A percentile compares a stretch with the other conserved stretches of the same genome.
Conservation (phyloP, 2,797 vertebrate species). For the Threskiornis aethiopicus region DNA sequence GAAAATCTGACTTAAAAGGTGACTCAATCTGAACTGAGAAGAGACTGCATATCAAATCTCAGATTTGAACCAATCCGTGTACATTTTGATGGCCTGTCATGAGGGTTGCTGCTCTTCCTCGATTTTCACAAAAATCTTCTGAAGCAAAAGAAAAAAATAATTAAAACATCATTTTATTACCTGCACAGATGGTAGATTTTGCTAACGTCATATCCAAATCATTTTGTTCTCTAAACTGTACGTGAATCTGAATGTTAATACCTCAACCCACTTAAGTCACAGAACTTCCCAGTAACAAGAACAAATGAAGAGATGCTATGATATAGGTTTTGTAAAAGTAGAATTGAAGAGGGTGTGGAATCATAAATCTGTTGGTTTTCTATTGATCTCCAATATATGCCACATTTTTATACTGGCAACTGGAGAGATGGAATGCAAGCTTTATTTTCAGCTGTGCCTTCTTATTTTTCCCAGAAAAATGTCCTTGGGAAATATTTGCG, state of each 20-base stretch:
- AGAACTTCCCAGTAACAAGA: background rate
- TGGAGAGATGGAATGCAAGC: background rate
- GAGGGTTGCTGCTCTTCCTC: background rate
- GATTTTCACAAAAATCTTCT: background rate
- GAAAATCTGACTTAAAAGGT: background rate
- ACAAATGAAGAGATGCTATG: background rate
- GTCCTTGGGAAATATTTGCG: constrained; percentile 18
- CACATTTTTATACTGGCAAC: background rate
- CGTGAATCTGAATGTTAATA: background rate
- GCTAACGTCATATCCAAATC: background rate
- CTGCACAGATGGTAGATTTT: constrained; percentile 37
- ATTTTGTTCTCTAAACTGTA: constrained; percentile 24
- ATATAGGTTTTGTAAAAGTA: background rate
- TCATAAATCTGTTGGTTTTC: background rate
- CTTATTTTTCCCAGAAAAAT: background rate
- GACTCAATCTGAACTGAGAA: background rate
- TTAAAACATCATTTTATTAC: background rate
- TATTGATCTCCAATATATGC: background rate
- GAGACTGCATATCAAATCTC: background rate
- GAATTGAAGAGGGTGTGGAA: background rate
- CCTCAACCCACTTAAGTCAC: background rate
- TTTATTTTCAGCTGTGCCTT: background rate
- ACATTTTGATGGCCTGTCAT: background rate
- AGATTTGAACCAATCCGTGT: background rate
- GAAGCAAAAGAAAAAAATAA: background rate